These are phyloP conservation scores for Homalodisca vitripennis DNA, from an alignment of 1,140 invertebrate species.

Conservation along the genomic window DNA sequence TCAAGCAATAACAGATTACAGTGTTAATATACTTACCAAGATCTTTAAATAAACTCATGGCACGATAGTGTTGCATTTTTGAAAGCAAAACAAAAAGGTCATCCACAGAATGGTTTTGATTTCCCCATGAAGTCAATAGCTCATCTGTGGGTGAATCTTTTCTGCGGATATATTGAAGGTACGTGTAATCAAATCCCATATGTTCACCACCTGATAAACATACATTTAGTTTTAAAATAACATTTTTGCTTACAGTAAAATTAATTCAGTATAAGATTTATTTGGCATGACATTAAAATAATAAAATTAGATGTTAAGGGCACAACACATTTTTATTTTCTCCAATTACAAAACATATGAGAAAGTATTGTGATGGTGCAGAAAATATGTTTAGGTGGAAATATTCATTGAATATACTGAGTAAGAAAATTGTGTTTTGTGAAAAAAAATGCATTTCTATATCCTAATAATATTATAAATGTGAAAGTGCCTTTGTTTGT, in stretches of 20 bases:
- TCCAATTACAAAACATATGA: background rate
- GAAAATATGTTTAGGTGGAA: no score
- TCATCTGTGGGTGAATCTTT: conserved; percentile 69
- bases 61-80: conserved; percentile 69
- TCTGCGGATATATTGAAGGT: conserved; percentile 52
- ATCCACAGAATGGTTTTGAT: conserved; percentile 73
- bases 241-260: background rate
- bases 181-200: conserved; percentile 53
- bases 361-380: background rate
- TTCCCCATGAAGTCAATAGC: conserved; percentile 73
- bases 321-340: background rate
- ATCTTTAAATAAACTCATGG: conserved; percentile 63
- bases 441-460: no score
- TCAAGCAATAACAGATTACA: background rate
- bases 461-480: no score
- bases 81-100: conserved; percentile 72
- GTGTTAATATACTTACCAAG: conserved; percentile 39
- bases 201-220: conserved; percentile 49
- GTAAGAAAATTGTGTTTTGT: no score
- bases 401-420: no score
- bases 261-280: background rate
- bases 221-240: background rate
- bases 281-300: no score
- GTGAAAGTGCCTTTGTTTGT: no score
- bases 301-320: no score